Evolutionary conservation across 2,113 vertebrate genomes (phyloP).

Genomic region (Hiodon alosoides): DNA sequence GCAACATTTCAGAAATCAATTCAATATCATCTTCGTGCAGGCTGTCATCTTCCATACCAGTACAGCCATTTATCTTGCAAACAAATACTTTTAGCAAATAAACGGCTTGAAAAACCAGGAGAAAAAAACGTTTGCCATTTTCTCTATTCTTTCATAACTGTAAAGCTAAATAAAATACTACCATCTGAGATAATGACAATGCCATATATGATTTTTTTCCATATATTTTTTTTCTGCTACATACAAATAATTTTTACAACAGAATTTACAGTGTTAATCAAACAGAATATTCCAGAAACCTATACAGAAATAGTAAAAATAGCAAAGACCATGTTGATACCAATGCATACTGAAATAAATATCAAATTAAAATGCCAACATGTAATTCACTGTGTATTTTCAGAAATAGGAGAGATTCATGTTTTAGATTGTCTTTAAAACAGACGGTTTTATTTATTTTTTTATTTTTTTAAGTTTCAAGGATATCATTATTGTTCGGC

Average conservation of each 20-base stretch:
- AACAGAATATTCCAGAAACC: background rate
- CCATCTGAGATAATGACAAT: background rate
- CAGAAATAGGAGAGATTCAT: slow-evolving; percentile 47
- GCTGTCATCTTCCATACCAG: slow-evolving; percentile 77
- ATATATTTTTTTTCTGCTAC: too few species aligned
- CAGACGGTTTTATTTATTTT: slow-evolving; percentile 39
- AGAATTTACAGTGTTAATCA: background rate
- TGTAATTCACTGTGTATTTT: slow-evolving; percentile 48
- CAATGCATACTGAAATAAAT: slow-evolving; percentile 12
- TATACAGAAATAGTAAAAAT: background rate
- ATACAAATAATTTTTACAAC: too few species aligned
- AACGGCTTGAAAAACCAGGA: slow-evolving; percentile 42
- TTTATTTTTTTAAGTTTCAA: slow-evolving; percentile 47
- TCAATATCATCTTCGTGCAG: slow-evolving; percentile 85
- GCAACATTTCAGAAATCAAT: slow-evolving; percentile 86
- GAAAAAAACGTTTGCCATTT: slow-evolving; percentile 24
- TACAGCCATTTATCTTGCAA: slow-evolving; percentile 74
- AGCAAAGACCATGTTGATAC: background rate
- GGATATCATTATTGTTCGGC: slow-evolving; percentile 61
- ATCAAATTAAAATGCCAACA: slow-evolving; percentile 18
- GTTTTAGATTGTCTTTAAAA: slow-evolving; percentile 47
- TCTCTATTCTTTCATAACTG: slow-evolving; percentile 27
- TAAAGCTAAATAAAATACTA: slow-evolving; percentile 10
- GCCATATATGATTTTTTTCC: too few species aligned
- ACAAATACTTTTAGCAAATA: slow-evolving; percentile 72